Conservation (phyloP, 2,113 vertebrate genomes). For the Coturnix japonica region DNA sequence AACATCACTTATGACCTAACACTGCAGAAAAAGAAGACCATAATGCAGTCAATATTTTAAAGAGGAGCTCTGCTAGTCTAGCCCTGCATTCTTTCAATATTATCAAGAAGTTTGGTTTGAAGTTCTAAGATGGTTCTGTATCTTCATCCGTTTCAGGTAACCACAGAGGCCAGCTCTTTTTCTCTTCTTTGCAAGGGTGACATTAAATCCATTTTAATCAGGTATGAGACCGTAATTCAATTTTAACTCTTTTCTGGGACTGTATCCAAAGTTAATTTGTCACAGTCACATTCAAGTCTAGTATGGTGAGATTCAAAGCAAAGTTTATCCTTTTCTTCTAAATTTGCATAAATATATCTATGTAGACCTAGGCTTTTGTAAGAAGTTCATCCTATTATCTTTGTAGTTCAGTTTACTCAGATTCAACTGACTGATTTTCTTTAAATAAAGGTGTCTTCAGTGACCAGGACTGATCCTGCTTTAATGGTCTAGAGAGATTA, state of each 20-base stretch:
- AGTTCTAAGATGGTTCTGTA: background rate
- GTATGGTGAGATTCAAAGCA: background rate
- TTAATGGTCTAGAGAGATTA: background rate
- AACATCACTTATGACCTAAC: background rate
- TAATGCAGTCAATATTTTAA: background rate
- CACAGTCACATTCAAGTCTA: slow-evolving; percentile 20
- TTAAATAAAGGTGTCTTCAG: background rate
- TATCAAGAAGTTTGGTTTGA: background rate
- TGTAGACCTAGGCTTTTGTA: background rate
- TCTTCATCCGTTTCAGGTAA: slow-evolving; percentile 4
- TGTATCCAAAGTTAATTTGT: slow-evolving; percentile 44
- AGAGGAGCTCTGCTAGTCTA: background rate
- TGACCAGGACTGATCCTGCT: background rate
- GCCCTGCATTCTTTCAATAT: background rate
- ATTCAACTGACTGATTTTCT: background rate
- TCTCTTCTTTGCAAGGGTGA: background rate
- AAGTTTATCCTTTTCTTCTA: slow-evolving; percentile 31
- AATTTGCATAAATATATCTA: background rate
- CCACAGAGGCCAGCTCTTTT: background rate
- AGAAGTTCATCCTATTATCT: background rate
- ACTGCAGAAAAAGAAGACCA: background rate
- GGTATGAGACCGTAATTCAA: slow-evolving; percentile 36
- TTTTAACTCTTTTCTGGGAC: slow-evolving; percentile 36
- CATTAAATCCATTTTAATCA: slow-evolving; percentile 56
- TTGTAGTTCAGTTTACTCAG: background rate